phyloP scores from a whole-genome alignment of 2,888 invertebrate species.

The Metopia argyrocephala region DNA sequence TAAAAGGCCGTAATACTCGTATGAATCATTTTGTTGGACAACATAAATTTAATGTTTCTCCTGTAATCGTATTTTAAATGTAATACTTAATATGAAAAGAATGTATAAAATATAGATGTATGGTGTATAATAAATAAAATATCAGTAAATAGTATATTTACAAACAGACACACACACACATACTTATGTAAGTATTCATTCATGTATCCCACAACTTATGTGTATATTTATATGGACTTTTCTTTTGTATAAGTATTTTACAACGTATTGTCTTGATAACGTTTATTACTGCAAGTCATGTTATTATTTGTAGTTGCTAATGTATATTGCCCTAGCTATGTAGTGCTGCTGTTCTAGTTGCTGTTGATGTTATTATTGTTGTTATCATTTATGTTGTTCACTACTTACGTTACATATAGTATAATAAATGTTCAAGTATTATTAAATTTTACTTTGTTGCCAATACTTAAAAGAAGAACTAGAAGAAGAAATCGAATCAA shows the following conservation, averaged over 20 bases:
- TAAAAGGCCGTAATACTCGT: slow-evolving; percentile 10
- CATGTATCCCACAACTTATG: not conserved
- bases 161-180: too few species aligned
- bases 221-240: not conserved
- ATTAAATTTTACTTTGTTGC: slow-evolving; percentile 63
- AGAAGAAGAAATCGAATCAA: not conserved
- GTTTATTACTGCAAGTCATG: slow-evolving; percentile 56
- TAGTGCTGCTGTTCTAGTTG: slow-evolving; percentile 9
- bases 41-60: slow-evolving; percentile 36
- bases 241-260: not conserved
- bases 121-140: slow-evolving; percentile 2
- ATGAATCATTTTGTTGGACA: slow-evolving; percentile 46
- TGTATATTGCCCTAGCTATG: not conserved
- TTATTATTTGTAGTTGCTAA: slow-evolving; percentile 45
- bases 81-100: not conserved
- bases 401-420: slow-evolving; percentile 32
- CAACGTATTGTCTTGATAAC: slow-evolving; percentile 35
- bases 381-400: not conserved
- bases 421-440: slow-evolving; percentile 62
- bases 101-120: slow-evolving; percentile 41
- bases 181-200: too few species aligned
- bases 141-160: not conserved
- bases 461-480: slow-evolving; percentile 5
- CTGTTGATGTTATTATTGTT: slow-evolving; percentile 21
- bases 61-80: not conserved